Base-by-base conservation (phyloP, 2,797 vertebrate genomes). In the Mormyrops boulengeri region DNA sequence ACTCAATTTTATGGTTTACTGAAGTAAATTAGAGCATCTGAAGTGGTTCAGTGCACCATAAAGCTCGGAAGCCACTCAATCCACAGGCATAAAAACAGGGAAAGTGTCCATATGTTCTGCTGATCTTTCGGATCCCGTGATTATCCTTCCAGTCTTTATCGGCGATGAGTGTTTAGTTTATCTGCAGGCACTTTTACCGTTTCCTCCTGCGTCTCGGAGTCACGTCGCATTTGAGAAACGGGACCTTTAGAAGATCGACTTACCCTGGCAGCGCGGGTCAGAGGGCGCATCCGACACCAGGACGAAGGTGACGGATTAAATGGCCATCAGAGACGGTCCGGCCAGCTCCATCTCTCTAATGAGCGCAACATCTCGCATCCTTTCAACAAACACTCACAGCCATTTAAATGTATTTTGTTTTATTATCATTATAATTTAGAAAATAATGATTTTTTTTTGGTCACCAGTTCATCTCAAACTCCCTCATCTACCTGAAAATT, bases 401-500 rank as follows among this genome's bases (percentile, higher is more conserved):
- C 50, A 19, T 55, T 57, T 50, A 26, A 49, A 85, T n/a, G 7
- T 49, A 44, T 85, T 50, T 85, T 85, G 17, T 30, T 49, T 85
- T 85, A 22, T 49, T 85, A 55, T 87, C 34, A 19, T 55, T 34
- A 38, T 87, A 17, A 84, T 84, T 89, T 89, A 57, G 52, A 89
- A 82, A 69, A 88, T 66, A 69, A 41, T 14, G 73, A 55, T 57
- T 87, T 87, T 38, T 66, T 44, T n/a, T 14, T 26, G 2, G n/a
- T 34, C 9, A 14, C 17, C 52, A 44, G 38, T 41, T 73, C 52
- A 88, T 62, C 50, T 50, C 3, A n/a, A 44, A 91, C 88, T 91
- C 44, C 73, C 19, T 14, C 34, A 89, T 90, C 91, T 92, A 87
- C 62, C 60, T 89, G 87, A 89, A 1, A 41, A 89, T 88, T 85